Evolutionary conservation across 2,113 vertebrate species (phyloP), one percentile per base, ranked within the genome.

Genomic region (Atlantisia rogersi): DNA sequence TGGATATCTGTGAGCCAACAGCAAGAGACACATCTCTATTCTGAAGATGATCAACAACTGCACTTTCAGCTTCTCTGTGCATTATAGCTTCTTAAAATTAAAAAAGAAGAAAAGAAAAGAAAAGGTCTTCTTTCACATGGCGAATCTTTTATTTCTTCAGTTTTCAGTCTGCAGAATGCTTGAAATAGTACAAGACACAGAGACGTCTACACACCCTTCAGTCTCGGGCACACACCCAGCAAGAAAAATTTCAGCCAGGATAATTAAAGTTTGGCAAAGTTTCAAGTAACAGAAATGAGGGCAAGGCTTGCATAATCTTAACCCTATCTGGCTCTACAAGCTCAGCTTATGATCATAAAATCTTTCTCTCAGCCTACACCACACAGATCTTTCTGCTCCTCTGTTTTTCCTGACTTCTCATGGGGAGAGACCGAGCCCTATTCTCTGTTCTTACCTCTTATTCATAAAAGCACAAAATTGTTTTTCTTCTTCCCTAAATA

Each of bases 181-280:
- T 88, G 92, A 82, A 94, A 78, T 28, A 71, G 69, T 56, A 29
- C 62, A 78, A 62, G 62, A 80, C 40, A 40, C 3, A 60, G 26
- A 83, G 26, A 65, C 21, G 64, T 11, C 70, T 12, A 88, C 76
- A 75, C 92, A n/a, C 81, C 81, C 87, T 82, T 82, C 94, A 85
- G 63, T 44, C 46, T 78, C 67, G 76, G 84, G 82, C 86, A 94
- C 70, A 87, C 53, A 64, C 70, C 59, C 84, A 87, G 21, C 24
- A 87, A 29, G 58, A 82, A 87, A 48, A 58, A 44, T 4, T 40
- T 58, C 65, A 80, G 21, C 58, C 90, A 95, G n/a, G 50, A 58
- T 91, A 92, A 95, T 95, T 96, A 82, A 91, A 64, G 9, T 35
- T 75, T 95, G 94, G 91, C 88, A 79, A 89, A 71, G 29, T 75